These are phyloP conservation scores for Sycobia sp. DNA, from an alignment of 1,140 invertebrate species.

Conservation along the genomic window DNA sequence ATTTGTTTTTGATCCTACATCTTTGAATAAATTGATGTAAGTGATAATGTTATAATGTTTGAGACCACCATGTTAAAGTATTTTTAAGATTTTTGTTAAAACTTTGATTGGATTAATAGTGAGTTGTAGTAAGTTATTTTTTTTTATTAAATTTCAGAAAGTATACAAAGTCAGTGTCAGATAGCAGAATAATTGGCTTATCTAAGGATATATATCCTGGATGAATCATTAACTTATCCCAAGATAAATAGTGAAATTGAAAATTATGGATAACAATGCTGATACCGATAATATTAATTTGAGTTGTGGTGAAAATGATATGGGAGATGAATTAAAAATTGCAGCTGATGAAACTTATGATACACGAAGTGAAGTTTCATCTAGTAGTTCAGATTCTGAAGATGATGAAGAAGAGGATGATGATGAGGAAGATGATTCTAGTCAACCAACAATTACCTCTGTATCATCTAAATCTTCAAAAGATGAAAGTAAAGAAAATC, in stretches of 20 bases:
- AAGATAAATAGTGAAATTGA: not conserved
- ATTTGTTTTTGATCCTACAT: too few species aligned
- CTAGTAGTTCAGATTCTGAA: slow-evolving; percentile 68
- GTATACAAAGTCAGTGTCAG: not conserved
- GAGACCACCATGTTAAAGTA: slow-evolving; percentile 16
- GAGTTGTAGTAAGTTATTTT: too few species aligned
- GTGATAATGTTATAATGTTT: too few species aligned
- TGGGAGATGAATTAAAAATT: slow-evolving; percentile 73
- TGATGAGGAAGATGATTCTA: slow-evolving; percentile 59
- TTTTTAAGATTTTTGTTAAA: too few species aligned
- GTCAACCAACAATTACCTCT: slow-evolving; percentile 75
- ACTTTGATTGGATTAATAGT: too few species aligned
- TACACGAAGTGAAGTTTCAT: slow-evolving; percentile 80
- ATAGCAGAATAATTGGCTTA: slow-evolving; percentile 11
- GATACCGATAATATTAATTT: slow-evolving; percentile 73
- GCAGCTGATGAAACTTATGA: slow-evolving; percentile 71
- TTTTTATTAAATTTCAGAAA: slow-evolving; percentile 26
- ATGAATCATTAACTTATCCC: slow-evolving; percentile 9
- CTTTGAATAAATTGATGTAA: too few species aligned
- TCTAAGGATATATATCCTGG: slow-evolving; percentile 24
- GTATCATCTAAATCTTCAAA: slow-evolving; percentile 69
- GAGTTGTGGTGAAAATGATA: slow-evolving; percentile 73
- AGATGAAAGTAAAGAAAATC: slow-evolving; percentile 63
- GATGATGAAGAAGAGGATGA: slow-evolving; percentile 39
- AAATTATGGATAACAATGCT: slow-evolving; percentile 48